Conservation (phyloP, 2,888 invertebrate species). For the Limnephilus auricula region DNA sequence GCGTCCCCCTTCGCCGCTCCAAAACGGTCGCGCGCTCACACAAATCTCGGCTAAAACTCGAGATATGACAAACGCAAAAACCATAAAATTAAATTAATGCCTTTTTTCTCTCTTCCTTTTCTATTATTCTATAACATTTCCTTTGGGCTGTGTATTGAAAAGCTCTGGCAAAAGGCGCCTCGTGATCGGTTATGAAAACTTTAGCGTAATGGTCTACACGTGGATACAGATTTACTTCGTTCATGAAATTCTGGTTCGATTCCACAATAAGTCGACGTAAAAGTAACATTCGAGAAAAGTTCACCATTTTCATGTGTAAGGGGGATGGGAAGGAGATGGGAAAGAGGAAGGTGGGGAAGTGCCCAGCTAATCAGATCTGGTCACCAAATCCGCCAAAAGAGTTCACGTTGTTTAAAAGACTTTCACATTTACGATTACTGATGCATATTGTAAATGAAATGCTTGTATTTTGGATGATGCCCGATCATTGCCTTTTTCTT, state of each 20-base stretch:
- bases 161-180: conserved; percentile 39
- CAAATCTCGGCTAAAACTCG: conserved; percentile 75
- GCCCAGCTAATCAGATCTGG: too few species aligned
- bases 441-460: too few species aligned
- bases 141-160: conserved; percentile 57
- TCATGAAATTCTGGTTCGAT: neutral
- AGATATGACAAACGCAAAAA: conserved; percentile 78
- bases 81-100: conserved; percentile 79
- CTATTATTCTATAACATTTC: conserved; percentile 64
- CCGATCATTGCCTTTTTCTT: too few species aligned
- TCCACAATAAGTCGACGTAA: neutral
- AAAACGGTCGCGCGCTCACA: conserved; percentile 67
- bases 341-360: too few species aligned
- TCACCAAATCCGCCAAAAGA: too few species aligned
- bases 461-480: neutral
- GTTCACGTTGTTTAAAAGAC: too few species aligned
- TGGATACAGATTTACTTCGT: too few species aligned
- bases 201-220: neutral
- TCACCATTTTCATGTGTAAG: too few species aligned
- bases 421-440: too few species aligned
- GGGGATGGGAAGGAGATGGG: too few species aligned
- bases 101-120: conserved; percentile 66
- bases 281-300: too few species aligned
- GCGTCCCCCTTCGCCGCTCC: conserved; percentile 56
- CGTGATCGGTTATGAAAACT: neutral